Evolutionary conservation across 2,113 vertebrate species (phyloP), one percentile per base, ranked within the genome.

Genomic region (Rhinopomastus cyanomelas): DNA sequence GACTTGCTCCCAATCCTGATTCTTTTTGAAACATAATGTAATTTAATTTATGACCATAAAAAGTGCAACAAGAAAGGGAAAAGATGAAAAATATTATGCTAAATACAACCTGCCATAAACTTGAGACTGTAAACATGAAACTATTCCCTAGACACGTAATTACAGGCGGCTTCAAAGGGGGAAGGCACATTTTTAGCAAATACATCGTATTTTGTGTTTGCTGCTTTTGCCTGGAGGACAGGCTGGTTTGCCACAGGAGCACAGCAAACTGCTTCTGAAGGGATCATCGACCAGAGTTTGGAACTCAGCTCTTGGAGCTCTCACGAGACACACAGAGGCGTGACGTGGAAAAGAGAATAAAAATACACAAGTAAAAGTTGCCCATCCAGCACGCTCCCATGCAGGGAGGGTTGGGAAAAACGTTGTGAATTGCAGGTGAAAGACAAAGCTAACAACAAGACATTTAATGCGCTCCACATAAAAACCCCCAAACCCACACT

Each of bases 91-190:
- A 94, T 87, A 72, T 53, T 92, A 76, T 90, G 77, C 77, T 88
- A 94, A 96, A 76, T 90, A 55, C 64, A 82, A 49, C 64, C 71
- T 90, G 55, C 29, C 56, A 3, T 79, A 85, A 48, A 82, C 27
- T 93, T 90, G 81, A 67, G 95, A 95, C 94, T 90, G 90, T 94
- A 91, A 95, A 95, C 83, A 94, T 93, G 67, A 90, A 87, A 88
- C 92, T 90, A 87, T 92, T 96, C 94, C 94, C 94, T 88, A 71
- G 92, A 66, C 88, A 76, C 18, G 67, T 94, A 95, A 96, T 95
- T 96, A 95, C 52, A 90, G 78, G 66, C 74, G 90, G 62, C 90
- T 95, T 96, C 95, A 96, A 95, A 96, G 92, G 91, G 21, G 18
- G 37, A 64, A 93, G 75, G 71, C 86, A 66, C 81, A 67, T 72